Evolutionary conservation across 1,140 invertebrate species (phyloP), one percentile per base, ranked within the genome.

Genomic region (Drosophila obscura): DNA sequence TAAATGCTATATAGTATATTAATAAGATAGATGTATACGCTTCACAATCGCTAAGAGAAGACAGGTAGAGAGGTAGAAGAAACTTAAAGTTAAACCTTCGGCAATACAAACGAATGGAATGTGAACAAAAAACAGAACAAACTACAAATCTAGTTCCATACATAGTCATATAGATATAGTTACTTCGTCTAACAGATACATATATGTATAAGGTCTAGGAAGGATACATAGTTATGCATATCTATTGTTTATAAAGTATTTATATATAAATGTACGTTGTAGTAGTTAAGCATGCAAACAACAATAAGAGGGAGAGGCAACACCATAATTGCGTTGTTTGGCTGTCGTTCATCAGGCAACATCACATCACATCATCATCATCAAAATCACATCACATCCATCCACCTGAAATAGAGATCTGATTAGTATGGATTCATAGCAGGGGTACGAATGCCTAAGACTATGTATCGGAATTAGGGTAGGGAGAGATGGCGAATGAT

Each of bases 331-430:
- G 61, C 65, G 61, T 60, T 60, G 59, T 56, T 62, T 50, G 62
- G 55, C 57, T 61, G 75, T 78, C 73, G 61, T 53, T 55, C 74
- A 58, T 58, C 81, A 69, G 77, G 60, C 66, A 68, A 61, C 63
- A 83, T 77, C 49, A 66, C 71, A 45, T 66, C 75, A 69, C 77
- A 43, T 67, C 61, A 45, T 74, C 61, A 45, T 73, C 63, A 48
- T 62, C 73, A 84, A 51, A 68, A 75, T 85, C 82, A 64, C 76
- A 76, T 64, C 64, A 59, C 68, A 66, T 62, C 79, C 75, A 90
- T 85, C 75, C 79, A 90, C 87, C 87, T 90, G 87, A 90, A 90
- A 90, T 85, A 87, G 68, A 90, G 65, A 90, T 69, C 87, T 90
- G 87, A 90, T 90, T 90, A 90, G 87, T 85, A 81, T 80, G 55